Base-by-base conservation (phyloP, 2,888 invertebrate species). In the Molorchus minor region DNA sequence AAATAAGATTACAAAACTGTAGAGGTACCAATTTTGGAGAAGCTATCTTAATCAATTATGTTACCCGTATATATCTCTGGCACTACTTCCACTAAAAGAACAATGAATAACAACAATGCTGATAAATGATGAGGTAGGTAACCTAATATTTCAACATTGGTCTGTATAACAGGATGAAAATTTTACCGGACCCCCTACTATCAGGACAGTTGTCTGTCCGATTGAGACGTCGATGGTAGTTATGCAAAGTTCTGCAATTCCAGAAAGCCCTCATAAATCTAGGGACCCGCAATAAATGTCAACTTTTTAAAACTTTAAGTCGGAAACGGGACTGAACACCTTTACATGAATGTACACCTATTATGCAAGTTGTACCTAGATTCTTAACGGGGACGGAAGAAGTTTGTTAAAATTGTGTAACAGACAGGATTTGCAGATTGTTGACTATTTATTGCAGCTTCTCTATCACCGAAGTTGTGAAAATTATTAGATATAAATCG, bases 181-280 rank as follows among this genome's bases (percentile, higher is more conserved):
- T 62, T 58, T 56, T 62, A 67, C 66, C 68, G 60, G 71, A 68
- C 70, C 70, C 66, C 71, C 72, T 46, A 54, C 41, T 7, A 49
- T 45, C 52, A 49, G 58, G 56, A 56, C 60, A 56, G 47, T 58
- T 55, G 56, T 58, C 49, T 30, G n/a, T n/a, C 15, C 43, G 70
- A 76, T 76, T 73, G 75, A 76, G 75, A 71, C 64, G 69, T 76
- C 67, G 63, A 56, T 52, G 46, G 52, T 44, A 63, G 69, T 75
- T 74, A 75, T 75, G 75, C 72, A 76, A 76, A 75, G 74, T 62
- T 69, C 64, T 64, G 65, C 65, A 64, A 57, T 65, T 69, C 64
- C 62, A 65, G 64, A 71, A 59, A 58, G 41, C 55, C 17, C 41
- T 65, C 64, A 69, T 73, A 73, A 73, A 73, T 73, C 63, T 64